Percentiles rank a stretch among this genome's conserved stretches.
phyloP scores from a whole-genome alignment of 2,113 vertebrate species.

The Phalacrocorax aristotelis region DNA sequence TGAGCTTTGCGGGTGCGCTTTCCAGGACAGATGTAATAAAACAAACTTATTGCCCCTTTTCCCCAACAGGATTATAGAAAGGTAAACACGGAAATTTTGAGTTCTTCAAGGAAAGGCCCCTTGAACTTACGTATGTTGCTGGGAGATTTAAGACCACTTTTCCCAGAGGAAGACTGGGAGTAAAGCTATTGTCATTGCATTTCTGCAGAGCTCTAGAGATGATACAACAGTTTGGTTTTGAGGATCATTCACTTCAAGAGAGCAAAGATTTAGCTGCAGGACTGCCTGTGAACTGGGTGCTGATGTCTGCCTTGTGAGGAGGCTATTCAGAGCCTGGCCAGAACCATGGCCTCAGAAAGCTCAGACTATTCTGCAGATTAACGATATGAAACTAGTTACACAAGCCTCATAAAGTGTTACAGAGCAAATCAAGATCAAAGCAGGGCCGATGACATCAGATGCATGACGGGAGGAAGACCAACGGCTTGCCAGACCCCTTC shows the following conservation, averaged over 20 bases:
- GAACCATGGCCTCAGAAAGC: slow-evolving; percentile 37
- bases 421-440: slow-evolving; percentile 48
- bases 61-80: not conserved
- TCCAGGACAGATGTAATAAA: not conserved
- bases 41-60: not conserved
- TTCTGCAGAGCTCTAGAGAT: not conserved
- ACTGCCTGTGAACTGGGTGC: not conserved
- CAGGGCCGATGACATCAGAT: not conserved
- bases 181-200: not conserved
- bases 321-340: slow-evolving; percentile 37
- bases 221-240: not conserved
- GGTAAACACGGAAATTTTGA: slow-evolving; percentile 18
- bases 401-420: slow-evolving; percentile 15
- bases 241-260: not conserved
- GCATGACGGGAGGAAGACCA: not conserved
- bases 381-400: slow-evolving; percentile 55
- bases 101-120: not conserved
- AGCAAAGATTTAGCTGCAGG: not conserved
- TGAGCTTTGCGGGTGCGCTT: not conserved
- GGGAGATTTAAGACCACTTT: not conserved
- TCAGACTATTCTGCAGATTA: slow-evolving; percentile 55
- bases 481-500: not conserved
- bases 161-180: not conserved
- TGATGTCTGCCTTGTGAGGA: not conserved
- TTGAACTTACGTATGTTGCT: not conserved